Percentiles rank a stretch among this genome's conserved stretches.
Conservation (phyloP, 2,113 vertebrate genomes). For the Larimichthys crocea region DNA sequence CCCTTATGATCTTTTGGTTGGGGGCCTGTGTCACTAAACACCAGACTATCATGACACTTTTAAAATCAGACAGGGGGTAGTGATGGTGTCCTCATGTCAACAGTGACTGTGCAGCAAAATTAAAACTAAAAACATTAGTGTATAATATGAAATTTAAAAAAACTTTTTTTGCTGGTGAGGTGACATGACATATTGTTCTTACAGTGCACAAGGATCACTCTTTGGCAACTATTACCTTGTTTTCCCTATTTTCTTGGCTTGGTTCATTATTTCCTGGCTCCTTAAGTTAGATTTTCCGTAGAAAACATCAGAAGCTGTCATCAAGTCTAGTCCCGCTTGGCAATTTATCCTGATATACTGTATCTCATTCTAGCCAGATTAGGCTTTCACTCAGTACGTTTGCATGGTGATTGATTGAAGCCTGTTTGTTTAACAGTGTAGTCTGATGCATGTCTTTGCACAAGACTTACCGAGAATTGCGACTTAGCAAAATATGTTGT, state of each 20-base stretch:
- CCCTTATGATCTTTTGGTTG: too few species aligned
- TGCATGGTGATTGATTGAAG: background rate
- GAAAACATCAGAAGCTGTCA: slow-evolving; percentile 20
- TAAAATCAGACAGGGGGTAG: too few species aligned
- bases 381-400: background rate
- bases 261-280: background rate
- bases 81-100: too few species aligned
- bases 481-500: background rate
- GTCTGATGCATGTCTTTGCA: background rate
- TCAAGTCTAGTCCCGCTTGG: slow-evolving; percentile 24
- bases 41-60: too few species aligned
- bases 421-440: slow-evolving; percentile 1
- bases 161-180: background rate
- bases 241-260: background rate
- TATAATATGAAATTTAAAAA: too few species aligned
- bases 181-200: background rate
- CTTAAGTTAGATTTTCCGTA: slow-evolving; percentile 7
- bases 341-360: slow-evolving; percentile 18
- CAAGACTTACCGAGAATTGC: background rate
- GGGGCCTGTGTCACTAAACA: too few species aligned
- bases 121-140: too few species aligned
- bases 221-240: background rate
- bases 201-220: background rate
- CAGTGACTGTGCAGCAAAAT: too few species aligned
- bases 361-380: slow-evolving; percentile 23